Conservation (phyloP, 2,797 vertebrate species). For the Thripadectes ignobilis region DNA sequence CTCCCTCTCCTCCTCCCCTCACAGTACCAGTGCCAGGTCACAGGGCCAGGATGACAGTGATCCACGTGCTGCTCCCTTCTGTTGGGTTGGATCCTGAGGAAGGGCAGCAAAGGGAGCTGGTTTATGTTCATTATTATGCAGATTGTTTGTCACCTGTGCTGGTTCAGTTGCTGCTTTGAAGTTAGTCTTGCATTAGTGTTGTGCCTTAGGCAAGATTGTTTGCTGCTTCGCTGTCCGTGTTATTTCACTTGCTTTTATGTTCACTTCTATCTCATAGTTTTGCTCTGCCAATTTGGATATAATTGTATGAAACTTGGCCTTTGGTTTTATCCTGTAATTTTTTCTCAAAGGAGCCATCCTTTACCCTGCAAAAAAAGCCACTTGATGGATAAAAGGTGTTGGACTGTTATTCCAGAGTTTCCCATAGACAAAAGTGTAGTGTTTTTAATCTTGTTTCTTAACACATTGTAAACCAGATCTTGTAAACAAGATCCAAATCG, state of each 20-base stretch:
- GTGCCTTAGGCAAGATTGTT: constrained; percentile 47
- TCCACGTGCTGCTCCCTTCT: not conserved
- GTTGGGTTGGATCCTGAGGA: not conserved
- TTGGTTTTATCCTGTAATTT: not conserved
- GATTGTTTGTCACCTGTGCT: constrained; percentile 48
- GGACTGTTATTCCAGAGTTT: not conserved
- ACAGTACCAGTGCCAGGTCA: rapidly evolving
- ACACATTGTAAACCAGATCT: not conserved
- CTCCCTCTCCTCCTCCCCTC: not conserved
- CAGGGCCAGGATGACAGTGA: rapidly evolving
- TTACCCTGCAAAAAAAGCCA: not conserved
- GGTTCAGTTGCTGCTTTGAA: constrained; percentile 40
- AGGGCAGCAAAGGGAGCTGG: not conserved
- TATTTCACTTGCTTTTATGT: constrained; percentile 47
- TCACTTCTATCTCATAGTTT: not conserved
- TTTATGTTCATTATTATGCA: not conserved
- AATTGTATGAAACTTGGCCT: not conserved
- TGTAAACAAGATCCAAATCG: not conserved
- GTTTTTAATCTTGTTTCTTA: not conserved
- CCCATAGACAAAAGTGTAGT: not conserved
- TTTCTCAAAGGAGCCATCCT: not conserved
- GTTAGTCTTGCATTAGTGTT: constrained; percentile 4
- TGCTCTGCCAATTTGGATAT: not conserved
- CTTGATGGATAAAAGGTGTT: not conserved
- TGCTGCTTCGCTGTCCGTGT: not conserved